Evolutionary conservation across 2,113 vertebrate species (phyloP).

Genomic region (Heteronetta atricapilla): DNA sequence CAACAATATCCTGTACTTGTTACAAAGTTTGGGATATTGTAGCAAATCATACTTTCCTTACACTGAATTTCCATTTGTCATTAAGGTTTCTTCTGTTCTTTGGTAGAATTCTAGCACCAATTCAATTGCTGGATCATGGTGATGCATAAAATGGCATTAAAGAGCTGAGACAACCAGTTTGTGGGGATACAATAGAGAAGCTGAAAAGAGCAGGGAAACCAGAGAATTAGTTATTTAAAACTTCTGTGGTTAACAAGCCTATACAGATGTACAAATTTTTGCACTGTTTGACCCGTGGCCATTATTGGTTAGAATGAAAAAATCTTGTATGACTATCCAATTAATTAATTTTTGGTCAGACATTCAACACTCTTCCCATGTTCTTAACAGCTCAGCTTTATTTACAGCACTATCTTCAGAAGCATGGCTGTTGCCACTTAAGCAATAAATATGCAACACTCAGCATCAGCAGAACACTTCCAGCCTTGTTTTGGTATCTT

Average conservation of each 20-base stretch:
- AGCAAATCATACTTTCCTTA: neutral
- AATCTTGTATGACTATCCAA: neutral
- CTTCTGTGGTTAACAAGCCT: neutral
- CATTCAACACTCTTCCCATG: neutral
- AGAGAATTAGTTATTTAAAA: neutral
- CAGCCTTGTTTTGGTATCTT: neutral
- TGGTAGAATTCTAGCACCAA: neutral
- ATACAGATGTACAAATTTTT: neutral
- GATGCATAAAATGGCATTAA: neutral
- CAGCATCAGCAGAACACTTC: neutral
- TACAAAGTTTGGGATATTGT: neutral
- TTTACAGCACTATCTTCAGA: neutral
- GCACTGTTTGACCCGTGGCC: neutral
- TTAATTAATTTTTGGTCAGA: neutral
- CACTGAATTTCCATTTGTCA: neutral
- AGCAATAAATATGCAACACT: neutral
- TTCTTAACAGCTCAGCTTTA: neutral
- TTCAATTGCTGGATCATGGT: neutral
- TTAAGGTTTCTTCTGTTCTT: neutral
- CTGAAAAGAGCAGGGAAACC: neutral
- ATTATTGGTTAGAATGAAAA: neutral
- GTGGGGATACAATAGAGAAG: neutral
- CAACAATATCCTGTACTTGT: neutral
- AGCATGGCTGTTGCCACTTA: neutral
- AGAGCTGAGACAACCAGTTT: neutral